Evolutionary conservation across 2,113 vertebrate species (phyloP).

Genomic region (Esox niger): DNA sequence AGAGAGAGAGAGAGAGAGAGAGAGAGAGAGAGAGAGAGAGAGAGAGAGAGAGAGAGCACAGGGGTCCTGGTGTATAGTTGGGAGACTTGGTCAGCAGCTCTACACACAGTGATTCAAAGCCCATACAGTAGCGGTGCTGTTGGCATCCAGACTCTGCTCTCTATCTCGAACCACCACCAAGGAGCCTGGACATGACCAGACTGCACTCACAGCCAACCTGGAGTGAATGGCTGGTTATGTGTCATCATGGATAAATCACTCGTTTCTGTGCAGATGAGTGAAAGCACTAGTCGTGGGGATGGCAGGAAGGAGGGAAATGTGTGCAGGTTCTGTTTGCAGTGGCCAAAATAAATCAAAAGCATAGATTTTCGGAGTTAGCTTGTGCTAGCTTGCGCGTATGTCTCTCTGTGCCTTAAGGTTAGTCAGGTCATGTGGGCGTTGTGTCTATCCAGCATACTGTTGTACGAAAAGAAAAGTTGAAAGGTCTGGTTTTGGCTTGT

Average conservation of each 20-base stretch:
- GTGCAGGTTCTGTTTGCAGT: not conserved
- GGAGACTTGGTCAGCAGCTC: too few species aligned
- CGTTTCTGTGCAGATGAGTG: too few species aligned
- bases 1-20: too few species aligned
- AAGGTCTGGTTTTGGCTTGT: too few species aligned
- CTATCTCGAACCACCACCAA: not conserved
- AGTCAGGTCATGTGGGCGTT: conserved; percentile 23
- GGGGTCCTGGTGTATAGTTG: too few species aligned
- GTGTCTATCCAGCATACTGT: not conserved
- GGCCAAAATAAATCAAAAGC: not conserved
- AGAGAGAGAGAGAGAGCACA: too few species aligned
- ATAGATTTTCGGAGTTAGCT: not conserved
- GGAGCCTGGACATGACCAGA: too few species aligned
- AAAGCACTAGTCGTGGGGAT: not conserved
- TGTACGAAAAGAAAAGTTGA: too few species aligned
- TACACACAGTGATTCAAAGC: conserved; percentile 23
- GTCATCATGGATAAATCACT: too few species aligned
- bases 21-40: too few species aligned
- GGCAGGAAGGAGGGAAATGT: not conserved
- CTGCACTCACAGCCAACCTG: too few species aligned
- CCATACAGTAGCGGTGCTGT: conserved; percentile 24
- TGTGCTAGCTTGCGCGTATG: not conserved
- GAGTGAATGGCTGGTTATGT: too few species aligned
- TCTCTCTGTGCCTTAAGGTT: conserved; percentile 61
- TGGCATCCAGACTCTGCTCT: conserved; percentile 30